A percentile compares a stretch with the other conserved stretches of the same genome.
phyloP scores from a whole-genome alignment of 2,888 invertebrate species.

The Callyntrura guangdongensis region DNA sequence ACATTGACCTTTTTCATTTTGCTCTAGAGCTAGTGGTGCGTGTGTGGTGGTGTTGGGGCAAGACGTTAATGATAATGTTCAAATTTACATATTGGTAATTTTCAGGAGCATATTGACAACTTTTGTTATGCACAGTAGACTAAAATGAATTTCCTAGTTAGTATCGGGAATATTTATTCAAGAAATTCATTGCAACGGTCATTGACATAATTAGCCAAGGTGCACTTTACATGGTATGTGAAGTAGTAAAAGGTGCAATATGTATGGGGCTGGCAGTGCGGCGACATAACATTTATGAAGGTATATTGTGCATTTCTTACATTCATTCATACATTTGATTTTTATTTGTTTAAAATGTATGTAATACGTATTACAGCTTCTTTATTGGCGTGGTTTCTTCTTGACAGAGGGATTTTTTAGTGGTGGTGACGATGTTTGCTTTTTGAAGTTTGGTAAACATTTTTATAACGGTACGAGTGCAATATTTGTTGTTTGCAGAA shows the following conservation, averaged over 20 bases:
- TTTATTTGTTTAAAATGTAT: background rate
- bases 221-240: background rate
- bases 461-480: conserved; percentile 69
- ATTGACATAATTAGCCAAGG: conserved; percentile 75
- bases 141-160: conserved; percentile 79
- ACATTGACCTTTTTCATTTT: conserved; percentile 79
- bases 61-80: conserved; percentile 3
- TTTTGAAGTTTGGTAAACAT: conserved; percentile 22
- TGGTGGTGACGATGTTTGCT: background rate
- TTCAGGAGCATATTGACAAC: conserved; percentile 38
- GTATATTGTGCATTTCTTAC: background rate
- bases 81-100: conserved; percentile 33
- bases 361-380: background rate
- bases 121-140: conserved; percentile 29
- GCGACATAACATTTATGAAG: background rate
- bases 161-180: conserved; percentile 56
- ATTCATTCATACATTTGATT: conserved; percentile 12
- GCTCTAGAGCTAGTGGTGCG: background rate
- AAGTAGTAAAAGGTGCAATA: background rate
- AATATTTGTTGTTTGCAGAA: conserved; percentile 36
- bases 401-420: conserved; percentile 15
- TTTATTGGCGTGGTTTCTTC: conserved; percentile 2
- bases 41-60: background rate
- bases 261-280: background rate
- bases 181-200: conserved; percentile 72